Evolutionary conservation across 1,140 invertebrate genomes (phyloP).

Genomic region (Cryptotermes secundus): DNA sequence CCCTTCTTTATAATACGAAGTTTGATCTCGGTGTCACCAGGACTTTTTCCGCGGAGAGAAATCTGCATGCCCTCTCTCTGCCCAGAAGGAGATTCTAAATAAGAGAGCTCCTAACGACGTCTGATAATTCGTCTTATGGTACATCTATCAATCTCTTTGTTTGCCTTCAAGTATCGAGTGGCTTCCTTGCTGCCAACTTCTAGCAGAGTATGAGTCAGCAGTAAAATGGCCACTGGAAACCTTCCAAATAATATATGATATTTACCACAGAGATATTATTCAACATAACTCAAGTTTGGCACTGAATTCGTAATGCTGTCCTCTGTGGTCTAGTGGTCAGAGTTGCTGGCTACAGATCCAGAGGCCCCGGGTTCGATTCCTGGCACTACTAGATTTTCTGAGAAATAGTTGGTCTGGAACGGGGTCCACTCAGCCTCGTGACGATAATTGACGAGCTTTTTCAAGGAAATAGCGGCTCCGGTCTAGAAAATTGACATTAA

Average conservation of each 20-base stretch:
- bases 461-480: too few relatives aligned
- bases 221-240: background rate
- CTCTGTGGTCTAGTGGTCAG: too few relatives aligned
- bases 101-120: background rate
- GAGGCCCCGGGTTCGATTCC: too few relatives aligned
- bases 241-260: background rate
- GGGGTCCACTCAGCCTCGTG: too few relatives aligned
- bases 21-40: background rate
- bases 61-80: background rate
- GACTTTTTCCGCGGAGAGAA: background rate
- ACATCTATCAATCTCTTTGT: background rate
- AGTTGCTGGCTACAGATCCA: too few relatives aligned
- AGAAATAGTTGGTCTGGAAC: too few relatives aligned
- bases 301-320: background rate
- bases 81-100: background rate
- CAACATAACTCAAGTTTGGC: background rate
- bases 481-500: too few relatives aligned
- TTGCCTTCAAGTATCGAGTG: background rate
- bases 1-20: background rate
- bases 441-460: too few relatives aligned
- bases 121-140: background rate
- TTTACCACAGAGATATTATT: background rate
- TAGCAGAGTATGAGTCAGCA: too few relatives aligned
- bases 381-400: too few relatives aligned
- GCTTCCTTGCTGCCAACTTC: background rate